phyloP scores from a whole-genome alignment of 2,113 vertebrate species.

The Motacilla tschutschensis region DNA sequence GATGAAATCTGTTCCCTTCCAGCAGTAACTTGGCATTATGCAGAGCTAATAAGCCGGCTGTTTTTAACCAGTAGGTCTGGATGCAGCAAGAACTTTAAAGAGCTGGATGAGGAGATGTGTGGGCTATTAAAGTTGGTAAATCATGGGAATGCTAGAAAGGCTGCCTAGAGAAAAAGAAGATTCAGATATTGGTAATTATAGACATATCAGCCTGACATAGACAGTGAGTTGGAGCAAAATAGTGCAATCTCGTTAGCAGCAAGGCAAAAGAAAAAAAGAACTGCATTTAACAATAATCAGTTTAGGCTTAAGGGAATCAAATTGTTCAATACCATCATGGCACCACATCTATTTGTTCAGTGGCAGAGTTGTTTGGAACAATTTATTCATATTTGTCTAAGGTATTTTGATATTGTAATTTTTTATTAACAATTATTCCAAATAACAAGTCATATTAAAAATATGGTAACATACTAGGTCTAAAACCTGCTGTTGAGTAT shows the following conservation, averaged over 20 bases:
- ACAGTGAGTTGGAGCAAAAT: background rate
- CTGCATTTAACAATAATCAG: background rate
- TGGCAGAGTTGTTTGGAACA: background rate
- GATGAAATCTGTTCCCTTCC: constrained; percentile 52
- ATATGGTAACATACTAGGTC: background rate
- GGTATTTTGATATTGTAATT: background rate
- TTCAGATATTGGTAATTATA: constrained; percentile 31
- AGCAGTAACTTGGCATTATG: constrained; percentile 42
- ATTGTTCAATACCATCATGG: background rate
- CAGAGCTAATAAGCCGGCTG: constrained; percentile 35
- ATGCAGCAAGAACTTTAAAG: constrained; percentile 32
- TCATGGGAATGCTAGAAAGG: background rate
- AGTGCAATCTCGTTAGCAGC: background rate
- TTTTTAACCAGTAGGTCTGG: constrained; percentile 41
- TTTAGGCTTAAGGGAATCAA: background rate
- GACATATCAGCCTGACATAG: background rate
- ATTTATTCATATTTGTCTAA: background rate
- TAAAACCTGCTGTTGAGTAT: background rate
- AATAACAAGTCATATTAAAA: background rate
- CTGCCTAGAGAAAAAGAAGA: constrained; percentile 14
- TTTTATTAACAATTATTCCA: background rate
- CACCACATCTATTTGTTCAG: background rate
- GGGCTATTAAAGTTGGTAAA: constrained; percentile 37
- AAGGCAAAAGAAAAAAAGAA: background rate
- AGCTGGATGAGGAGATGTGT: constrained; percentile 22